Percentiles rank a stretch among this genome's conserved stretches.
Evolutionary conservation across 2,113 vertebrate species (phyloP).

Genomic region (Oncorhynchus masou): DNA sequence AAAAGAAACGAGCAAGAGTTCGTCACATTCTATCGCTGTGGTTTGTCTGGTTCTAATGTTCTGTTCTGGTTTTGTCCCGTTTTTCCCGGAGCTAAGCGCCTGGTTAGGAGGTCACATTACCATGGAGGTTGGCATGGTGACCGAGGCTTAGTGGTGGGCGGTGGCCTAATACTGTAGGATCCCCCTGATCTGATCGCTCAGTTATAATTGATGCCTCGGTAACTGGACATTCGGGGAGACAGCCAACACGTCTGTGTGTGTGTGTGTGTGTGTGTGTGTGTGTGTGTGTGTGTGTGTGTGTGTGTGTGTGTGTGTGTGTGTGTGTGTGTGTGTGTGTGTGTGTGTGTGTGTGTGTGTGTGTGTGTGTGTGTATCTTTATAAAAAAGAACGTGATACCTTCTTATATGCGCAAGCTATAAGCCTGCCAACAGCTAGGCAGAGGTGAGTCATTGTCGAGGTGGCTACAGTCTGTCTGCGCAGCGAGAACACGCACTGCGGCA

Average conservation of each 20-base stretch:
- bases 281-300: constrained; percentile 5
- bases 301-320: constrained; percentile 23
- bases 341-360: constrained; percentile 27
- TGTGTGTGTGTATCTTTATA: not conserved
- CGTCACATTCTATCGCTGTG: too few species aligned
- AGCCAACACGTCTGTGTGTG: constrained; percentile 12
- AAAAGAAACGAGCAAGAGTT: too few species aligned
- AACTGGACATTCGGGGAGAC: constrained; percentile 32
- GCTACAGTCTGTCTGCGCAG: constrained; percentile 40
- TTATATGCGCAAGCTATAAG: not conserved
- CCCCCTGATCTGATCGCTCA: constrained; percentile 59
- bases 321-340: constrained; percentile 16
- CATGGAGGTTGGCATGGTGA: constrained; percentile 59
- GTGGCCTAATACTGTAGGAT: constrained; percentile 29
- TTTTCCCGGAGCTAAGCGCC: constrained; percentile 24
- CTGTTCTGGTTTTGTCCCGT: constrained; percentile 9
- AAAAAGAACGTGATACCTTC: not conserved
- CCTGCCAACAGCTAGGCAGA: constrained; percentile 40
- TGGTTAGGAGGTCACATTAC: constrained; percentile 51
- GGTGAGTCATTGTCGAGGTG: constrained; percentile 61
- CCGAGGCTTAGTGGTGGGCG: constrained; percentile 32
- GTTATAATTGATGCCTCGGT: constrained; percentile 64
- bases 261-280: constrained; percentile 26
- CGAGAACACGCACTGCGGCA: constrained; percentile 61
- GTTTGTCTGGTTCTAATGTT: not conserved